Base-by-base conservation (phyloP, 1,140 invertebrate genomes). In the Drosophila fuyamai region DNA sequence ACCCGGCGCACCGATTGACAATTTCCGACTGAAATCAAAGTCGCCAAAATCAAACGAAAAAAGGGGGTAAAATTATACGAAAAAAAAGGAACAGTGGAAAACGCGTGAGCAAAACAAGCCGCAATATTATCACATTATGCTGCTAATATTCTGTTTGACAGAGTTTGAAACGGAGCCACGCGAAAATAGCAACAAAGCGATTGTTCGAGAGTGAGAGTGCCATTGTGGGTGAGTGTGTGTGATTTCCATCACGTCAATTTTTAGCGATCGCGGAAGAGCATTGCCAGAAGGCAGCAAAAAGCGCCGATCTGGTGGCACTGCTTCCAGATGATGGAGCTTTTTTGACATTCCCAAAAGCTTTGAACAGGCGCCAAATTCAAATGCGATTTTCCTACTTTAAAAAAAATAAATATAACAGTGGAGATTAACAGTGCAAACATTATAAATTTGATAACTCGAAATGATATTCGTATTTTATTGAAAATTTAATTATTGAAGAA, bases 21-120 rank as follows among this genome's bases (percentile, higher is more conserved):
- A 88, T 73, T 88, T 66, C 75, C 61, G 71, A 86, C 83, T 86
- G 71, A 86, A 82, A 86, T 89, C 83, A 83, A 79, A 83, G 79
- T 86, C 82, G 82, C 70, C 72, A 86, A 85, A 78, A 78, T 61
- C 63, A 32, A 67, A 56, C 66, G 27, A 63, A 60, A 70, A 70
- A 48, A 54, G 51, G 44, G 58, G 59, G 44, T 57, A 32, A 18
- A 36, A 53, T 13, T 36, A 29, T 36, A 50, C 63, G 23, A 23
- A 66, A 29, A 40, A 23, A 35, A 71, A 38, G 40, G 56, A 57
- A 48, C 41, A 53, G 18, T 36, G 50, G 16, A 48, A 70, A 38
- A 56, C 63, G 51, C 35, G 63, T 56, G 66, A 48, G 41, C 50
- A 40, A 60, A 60, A 38, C 41, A 47, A 40, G 46, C 14, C 29